A percentile compares a stretch with the other conserved stretches of the same genome.
These are phyloP conservation scores for Drosophila teissieri DNA, from an alignment of 1,140 invertebrate genomes.

Conservation along the genomic window DNA sequence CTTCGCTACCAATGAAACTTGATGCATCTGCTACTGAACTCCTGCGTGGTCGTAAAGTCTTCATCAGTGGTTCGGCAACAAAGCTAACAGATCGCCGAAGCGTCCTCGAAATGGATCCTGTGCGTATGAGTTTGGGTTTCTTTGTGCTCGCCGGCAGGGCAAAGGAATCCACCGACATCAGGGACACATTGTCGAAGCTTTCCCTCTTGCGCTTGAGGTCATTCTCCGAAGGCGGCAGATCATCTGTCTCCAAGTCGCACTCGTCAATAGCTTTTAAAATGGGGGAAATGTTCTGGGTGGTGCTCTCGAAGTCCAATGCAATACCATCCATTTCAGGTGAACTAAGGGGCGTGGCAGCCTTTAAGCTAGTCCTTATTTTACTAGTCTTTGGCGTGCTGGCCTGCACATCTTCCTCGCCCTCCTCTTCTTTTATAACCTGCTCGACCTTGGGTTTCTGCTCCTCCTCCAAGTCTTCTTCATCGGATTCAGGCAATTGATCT, in stretches of 20 bases:
- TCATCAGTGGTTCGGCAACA: slow-evolving; percentile 76
- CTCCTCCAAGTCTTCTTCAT: slow-evolving; percentile 48
- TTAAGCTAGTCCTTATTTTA: slow-evolving; percentile 24
- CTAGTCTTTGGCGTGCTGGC: slow-evolving; percentile 68
- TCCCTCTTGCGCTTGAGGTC: slow-evolving; percentile 78
- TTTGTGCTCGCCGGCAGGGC: slow-evolving; percentile 72
- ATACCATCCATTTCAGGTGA: slow-evolving; percentile 27
- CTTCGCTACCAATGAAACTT: slow-evolving; percentile 55
- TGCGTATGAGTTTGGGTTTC: slow-evolving; percentile 79
- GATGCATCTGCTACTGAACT: slow-evolving; percentile 71
- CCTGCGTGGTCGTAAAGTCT: slow-evolving; percentile 71
- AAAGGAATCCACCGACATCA: slow-evolving; percentile 80
- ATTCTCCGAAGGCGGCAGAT: slow-evolving; percentile 50
- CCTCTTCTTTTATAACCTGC: background rate
- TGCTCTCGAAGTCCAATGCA: slow-evolving; percentile 45
- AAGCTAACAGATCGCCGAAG: slow-evolving; percentile 80
- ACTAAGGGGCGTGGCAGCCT: slow-evolving; percentile 38
- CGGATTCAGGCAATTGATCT: slow-evolving; percentile 61
- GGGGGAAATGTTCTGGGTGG: slow-evolving; percentile 65
- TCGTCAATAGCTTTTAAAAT: slow-evolving; percentile 70
- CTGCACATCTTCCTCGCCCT: slow-evolving; percentile 43
- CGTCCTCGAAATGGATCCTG: slow-evolving; percentile 76
- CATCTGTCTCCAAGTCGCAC: slow-evolving; percentile 64
- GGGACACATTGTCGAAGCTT: slow-evolving; percentile 76
- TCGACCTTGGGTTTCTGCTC: background rate